Percentiles rank a stretch among this genome's conserved stretches.
phyloP scores from a whole-genome alignment of 2,113 vertebrate species.

The Aegotheles bennettii region DNA sequence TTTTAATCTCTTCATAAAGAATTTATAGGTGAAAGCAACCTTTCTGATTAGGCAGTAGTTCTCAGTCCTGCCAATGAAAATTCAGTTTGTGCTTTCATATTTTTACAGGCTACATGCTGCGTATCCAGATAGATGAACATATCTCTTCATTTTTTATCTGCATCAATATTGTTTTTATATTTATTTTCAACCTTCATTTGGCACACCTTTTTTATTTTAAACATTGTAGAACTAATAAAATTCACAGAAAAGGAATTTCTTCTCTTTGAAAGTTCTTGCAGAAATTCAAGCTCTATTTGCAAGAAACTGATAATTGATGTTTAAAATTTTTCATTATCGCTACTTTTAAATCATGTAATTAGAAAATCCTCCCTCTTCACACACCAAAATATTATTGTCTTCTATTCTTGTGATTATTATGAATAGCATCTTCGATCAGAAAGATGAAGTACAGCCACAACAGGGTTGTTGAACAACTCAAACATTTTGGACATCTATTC shows the following conservation, averaged over 20 bases:
- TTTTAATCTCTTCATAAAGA: slow-evolving; percentile 33
- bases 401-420: not conserved
- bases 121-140: not conserved
- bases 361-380: not conserved
- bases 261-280: not conserved
- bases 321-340: not conserved
- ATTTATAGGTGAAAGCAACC: slow-evolving; percentile 1
- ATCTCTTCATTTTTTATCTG: not conserved
- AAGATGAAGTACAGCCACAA: not conserved
- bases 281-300: not conserved
- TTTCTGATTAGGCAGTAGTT: slow-evolving; percentile 5
- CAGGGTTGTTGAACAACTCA: not conserved
- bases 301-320: not conserved
- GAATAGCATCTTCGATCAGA: not conserved
- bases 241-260: not conserved
- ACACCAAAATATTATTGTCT: not conserved
- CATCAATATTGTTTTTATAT: not conserved
- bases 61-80: not conserved
- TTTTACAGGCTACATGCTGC: not conserved
- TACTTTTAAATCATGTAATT: not conserved
- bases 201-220: not conserved
- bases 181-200: not conserved
- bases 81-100: not conserved
- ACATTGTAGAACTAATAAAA: not conserved
- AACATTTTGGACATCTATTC: not conserved